Percentiles rank a stretch among this genome's conserved stretches.
These are phyloP conservation scores for Hipposideros larvatus DNA, from an alignment of 2,797 vertebrate species.

Conservation along the genomic window DNA sequence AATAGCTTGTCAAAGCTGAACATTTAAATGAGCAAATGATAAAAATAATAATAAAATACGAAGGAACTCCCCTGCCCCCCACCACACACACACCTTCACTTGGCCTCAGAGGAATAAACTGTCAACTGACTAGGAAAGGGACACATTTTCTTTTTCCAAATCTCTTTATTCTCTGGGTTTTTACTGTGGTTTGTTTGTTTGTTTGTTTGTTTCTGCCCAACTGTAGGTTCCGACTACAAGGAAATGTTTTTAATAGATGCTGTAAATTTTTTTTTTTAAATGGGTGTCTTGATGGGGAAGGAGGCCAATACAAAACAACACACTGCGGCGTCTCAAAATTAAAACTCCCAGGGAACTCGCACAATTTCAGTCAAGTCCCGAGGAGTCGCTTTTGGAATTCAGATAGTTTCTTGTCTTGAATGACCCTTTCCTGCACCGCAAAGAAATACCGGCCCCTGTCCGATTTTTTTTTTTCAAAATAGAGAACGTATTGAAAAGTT, in stretches of 20 bases:
- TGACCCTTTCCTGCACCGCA: not conserved
- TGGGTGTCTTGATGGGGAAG: not conserved
- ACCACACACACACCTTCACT: not conserved
- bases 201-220: not conserved
- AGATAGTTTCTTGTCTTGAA: not conserved
- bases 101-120: not conserved
- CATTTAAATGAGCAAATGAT: constrained; percentile 72
- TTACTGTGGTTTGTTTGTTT: not conserved
- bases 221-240: constrained; percentile 2
- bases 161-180: constrained; percentile 47
- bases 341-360: not conserved
- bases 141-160: constrained; percentile 14
- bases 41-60: constrained; percentile 57
- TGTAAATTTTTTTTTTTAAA: not conserved
- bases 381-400: not conserved
- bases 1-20: constrained; percentile 66
- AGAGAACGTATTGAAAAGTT: constrained; percentile 45
- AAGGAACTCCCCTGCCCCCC: not conserved
- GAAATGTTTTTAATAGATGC: constrained; percentile 14
- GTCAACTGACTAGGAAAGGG: not conserved
- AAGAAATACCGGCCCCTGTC: not conserved
- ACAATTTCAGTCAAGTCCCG: not conserved
- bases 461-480: not conserved
- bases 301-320: not conserved
- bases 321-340: not conserved